Evolutionary conservation across 1,140 invertebrate genomes (phyloP).

Genomic region (Dreissena rostriformis): DNA sequence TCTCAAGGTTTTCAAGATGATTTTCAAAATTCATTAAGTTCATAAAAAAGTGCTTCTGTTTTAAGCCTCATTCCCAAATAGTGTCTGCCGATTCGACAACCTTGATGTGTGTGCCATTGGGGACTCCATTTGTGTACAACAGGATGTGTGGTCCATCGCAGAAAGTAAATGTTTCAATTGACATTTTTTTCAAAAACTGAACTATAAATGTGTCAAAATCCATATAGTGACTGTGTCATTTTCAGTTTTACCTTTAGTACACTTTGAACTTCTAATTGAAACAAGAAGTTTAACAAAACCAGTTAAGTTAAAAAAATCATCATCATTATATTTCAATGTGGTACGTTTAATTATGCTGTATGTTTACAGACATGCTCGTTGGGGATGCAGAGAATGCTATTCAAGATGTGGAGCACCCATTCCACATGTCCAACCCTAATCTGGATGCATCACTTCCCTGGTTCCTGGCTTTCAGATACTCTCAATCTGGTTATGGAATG

Average conservation of each 20-base stretch:
- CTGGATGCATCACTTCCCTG: too few species aligned
- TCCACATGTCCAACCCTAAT: neutral
- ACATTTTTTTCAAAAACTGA: too few species aligned
- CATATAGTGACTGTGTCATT: too few species aligned
- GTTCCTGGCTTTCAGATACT: too few species aligned
- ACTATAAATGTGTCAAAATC: too few species aligned
- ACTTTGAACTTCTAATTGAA: too few species aligned
- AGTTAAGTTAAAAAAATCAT: too few species aligned
- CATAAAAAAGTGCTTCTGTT: neutral
- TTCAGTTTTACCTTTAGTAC: too few species aligned
- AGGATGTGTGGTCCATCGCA: slow-evolving; percentile 9
- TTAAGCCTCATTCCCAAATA: neutral
- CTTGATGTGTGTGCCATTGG: neutral
- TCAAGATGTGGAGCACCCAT: slow-evolving; percentile 3
- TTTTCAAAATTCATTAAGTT: too few species aligned
- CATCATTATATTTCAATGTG: neutral
- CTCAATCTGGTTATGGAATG: too few species aligned
- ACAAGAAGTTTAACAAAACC: too few species aligned
- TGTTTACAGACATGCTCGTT: slow-evolving; percentile 8
- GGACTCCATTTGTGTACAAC: neutral
- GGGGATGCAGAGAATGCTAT: neutral
- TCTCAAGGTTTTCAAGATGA: too few species aligned
- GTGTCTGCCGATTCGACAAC: neutral
- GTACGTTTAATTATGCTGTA: neutral
- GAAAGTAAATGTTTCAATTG: slow-evolving; percentile 9